A percentile compares a stretch with the other conserved stretches of the same genome.
phyloP scores from a whole-genome alignment of 92 coral and sea anemone species.

The Phymanthus crucifer region DNA sequence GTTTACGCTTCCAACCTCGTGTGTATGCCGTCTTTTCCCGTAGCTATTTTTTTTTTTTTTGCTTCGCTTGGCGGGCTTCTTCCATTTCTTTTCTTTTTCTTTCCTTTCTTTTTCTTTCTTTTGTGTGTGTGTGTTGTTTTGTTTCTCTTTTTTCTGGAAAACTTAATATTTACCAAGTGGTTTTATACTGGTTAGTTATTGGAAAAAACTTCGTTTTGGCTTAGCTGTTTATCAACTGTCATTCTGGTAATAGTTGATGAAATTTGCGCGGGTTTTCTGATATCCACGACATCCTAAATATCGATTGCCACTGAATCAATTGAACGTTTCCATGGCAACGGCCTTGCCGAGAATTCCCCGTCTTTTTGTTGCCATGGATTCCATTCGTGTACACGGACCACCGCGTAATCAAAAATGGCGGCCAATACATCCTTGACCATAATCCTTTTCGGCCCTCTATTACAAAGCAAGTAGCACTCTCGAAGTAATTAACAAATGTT shows the following conservation, averaged over 20 bases:
- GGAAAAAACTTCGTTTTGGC: not conserved
- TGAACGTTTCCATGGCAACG: not conserved
- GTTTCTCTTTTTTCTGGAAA: too few relatives aligned
- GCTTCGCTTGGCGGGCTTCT: too few relatives aligned
- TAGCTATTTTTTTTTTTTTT: too few relatives aligned
- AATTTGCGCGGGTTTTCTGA: not conserved
- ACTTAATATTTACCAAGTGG: too few relatives aligned
- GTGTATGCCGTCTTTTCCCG: too few relatives aligned
- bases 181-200: too few relatives aligned
- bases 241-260: not conserved
- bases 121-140: too few relatives aligned
- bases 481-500: not conserved
- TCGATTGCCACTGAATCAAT: not conserved
- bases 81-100: too few relatives aligned
- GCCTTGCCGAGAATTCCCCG: not conserved
- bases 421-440: not conserved
- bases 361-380: not conserved
- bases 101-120: too few relatives aligned
- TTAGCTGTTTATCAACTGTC: not conserved
- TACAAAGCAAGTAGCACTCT: not conserved
- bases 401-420: not conserved
- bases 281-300: not conserved
- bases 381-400: not conserved
- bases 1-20: too few relatives aligned
- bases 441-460: not conserved